Percentiles rank a stretch among this genome's conserved stretches.
Conservation (phyloP, 2,113 vertebrate species). For the Macquaria australasica region DNA sequence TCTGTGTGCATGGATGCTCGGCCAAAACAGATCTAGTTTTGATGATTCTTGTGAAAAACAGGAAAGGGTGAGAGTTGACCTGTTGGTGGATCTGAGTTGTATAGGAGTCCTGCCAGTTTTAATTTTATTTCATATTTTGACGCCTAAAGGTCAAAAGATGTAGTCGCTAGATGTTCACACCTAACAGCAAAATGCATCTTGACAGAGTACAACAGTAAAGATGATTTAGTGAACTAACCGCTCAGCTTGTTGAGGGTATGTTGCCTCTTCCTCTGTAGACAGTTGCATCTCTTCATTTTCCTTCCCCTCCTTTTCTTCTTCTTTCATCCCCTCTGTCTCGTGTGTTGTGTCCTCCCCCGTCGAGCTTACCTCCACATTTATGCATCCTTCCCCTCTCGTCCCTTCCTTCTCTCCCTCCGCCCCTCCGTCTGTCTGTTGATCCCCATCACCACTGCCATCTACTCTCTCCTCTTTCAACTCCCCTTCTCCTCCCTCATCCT, state of each 20-base stretch:
- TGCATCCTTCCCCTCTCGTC: conserved; percentile 35
- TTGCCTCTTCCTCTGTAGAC: conserved; percentile 43
- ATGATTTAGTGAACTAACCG: conserved; percentile 61
- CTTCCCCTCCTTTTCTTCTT: conserved; percentile 51
- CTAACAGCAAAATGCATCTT: background rate
- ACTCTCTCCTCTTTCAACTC: conserved; percentile 51
- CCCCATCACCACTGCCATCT: conserved; percentile 15
- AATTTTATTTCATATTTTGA: conserved; percentile 3
- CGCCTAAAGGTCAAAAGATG: conserved; percentile 14
- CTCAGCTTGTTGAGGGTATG: conserved; percentile 46
- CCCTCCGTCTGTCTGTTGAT: conserved; percentile 48
- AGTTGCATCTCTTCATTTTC: conserved; percentile 47
- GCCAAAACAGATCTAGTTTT: background rate
- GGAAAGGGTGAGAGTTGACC: background rate
- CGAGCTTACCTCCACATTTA: conserved; percentile 47
- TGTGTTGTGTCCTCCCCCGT: conserved; percentile 32
- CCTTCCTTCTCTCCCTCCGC: conserved; percentile 45
- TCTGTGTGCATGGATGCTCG: background rate
- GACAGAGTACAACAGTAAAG: background rate
- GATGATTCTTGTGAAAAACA: background rate
- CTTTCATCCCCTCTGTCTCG: conserved; percentile 47
- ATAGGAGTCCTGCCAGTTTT: background rate
- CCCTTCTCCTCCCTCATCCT: conserved; percentile 46
- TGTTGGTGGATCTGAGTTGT: background rate
- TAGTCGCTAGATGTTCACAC: background rate